Percentiles rank a stretch among this genome's conserved stretches.
Evolutionary conservation across 2,888 invertebrate genomes (phyloP).

Genomic region (Mamestra brassicae): DNA sequence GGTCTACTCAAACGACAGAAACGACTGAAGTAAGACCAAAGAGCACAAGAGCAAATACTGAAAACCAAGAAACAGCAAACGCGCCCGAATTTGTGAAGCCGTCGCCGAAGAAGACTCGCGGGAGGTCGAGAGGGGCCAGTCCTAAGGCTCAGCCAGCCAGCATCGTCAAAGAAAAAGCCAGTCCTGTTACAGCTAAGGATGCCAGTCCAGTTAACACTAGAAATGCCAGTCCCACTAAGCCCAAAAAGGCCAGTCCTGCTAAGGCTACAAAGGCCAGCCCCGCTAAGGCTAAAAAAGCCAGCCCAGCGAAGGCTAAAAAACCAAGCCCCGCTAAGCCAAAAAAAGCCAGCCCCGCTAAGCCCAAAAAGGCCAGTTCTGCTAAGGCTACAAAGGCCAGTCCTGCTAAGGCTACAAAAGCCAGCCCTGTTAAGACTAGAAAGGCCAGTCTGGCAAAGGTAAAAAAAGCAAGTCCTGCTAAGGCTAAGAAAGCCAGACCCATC

Average conservation of each 20-base stretch:
- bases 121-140: constrained; percentile 14
- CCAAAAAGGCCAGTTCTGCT: constrained; percentile 5
- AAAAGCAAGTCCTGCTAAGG: neutral
- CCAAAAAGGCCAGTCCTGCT: neutral
- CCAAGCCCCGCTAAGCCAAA: neutral
- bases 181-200: neutral
- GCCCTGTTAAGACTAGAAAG: constrained; percentile 11
- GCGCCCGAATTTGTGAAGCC: constrained; percentile 29
- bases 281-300: neutral
- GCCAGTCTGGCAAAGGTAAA: neutral
- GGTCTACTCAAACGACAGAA: constrained; percentile 30
- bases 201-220: neutral
- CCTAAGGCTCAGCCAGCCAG: constrained; percentile 8
- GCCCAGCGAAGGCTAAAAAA: neutral
- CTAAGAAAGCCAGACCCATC: neutral
- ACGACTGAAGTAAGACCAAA: constrained; percentile 26
- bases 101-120: constrained; percentile 63
- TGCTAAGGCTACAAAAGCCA: neutral
- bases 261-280: neutral
- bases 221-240: neutral
- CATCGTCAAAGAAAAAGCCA: neutral
- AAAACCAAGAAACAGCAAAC: constrained; percentile 24
- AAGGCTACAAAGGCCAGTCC: neutral
- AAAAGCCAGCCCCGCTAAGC: neutral
- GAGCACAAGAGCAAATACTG: constrained; percentile 22